Percentiles rank a stretch among this genome's conserved stretches.
Conservation (phyloP, 2,113 vertebrate species). For the Astatotilapia flaviijosephi region DNA sequence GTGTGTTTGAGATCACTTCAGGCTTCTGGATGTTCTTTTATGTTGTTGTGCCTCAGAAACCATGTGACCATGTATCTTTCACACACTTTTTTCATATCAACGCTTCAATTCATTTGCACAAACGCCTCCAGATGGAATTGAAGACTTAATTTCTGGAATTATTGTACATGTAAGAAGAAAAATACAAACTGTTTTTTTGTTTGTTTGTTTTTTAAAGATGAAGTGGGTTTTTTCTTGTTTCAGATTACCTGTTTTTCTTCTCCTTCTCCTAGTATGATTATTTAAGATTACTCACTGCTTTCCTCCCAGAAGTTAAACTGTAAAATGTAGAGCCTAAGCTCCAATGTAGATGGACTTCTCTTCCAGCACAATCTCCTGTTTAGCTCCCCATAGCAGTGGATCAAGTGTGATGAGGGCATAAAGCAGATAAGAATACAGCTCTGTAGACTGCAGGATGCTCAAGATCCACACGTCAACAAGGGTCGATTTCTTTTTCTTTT, state of each 20-base stretch:
- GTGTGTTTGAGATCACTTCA: conserved; percentile 54
- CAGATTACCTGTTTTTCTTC: neutral
- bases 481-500: neutral
- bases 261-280: neutral
- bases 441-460: neutral
- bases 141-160: neutral
- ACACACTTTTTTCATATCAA: conserved; percentile 29
- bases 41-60: conserved; percentile 51
- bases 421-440: neutral
- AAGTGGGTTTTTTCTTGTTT: neutral
- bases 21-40: conserved; percentile 24
- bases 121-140: neutral
- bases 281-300: neutral
- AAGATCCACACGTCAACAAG: neutral
- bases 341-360: neutral
- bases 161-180: neutral
- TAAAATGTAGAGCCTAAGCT: neutral
- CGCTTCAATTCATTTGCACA: conserved; percentile 42
- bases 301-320: neutral
- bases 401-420: neutral
- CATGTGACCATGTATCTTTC: conserved; percentile 9
- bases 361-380: neutral
- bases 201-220: neutral
- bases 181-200: neutral
- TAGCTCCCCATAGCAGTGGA: neutral